Percentiles rank a stretch among this genome's conserved stretches.
Conservation (phyloP, 2,113 vertebrate genomes). For the Calonectris borealis region DNA sequence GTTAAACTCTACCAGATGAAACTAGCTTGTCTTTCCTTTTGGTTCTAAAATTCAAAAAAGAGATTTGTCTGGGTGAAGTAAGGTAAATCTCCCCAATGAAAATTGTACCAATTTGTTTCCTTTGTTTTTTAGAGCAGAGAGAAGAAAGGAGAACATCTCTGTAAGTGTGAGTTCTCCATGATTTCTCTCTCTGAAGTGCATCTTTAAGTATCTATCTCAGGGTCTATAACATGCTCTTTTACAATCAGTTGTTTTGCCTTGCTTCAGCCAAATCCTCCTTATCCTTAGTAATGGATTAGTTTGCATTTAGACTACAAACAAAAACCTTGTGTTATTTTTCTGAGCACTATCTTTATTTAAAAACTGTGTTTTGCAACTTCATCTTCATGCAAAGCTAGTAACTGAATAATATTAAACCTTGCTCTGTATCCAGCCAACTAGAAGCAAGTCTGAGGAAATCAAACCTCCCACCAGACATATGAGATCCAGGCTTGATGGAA, state of each 20-base stretch:
- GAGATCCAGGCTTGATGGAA: not conserved
- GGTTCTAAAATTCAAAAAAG: not conserved
- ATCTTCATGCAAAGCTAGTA: not conserved
- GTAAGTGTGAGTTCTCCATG: not conserved
- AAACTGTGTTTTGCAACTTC: not conserved
- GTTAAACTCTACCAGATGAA: not conserved
- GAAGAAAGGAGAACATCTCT: not conserved
- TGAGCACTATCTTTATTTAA: not conserved
- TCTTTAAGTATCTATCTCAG: not conserved
- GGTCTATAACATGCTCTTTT: not conserved
- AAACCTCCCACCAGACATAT: not conserved
- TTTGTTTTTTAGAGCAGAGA: not conserved
- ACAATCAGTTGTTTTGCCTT: not conserved
- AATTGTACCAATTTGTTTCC: not conserved
- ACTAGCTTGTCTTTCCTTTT: not conserved
- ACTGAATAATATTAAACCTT: not conserved
- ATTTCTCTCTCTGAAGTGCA: not conserved
- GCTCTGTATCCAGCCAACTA: not conserved
- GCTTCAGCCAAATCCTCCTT: not conserved
- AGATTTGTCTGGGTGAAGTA: not conserved
- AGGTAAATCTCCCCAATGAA: not conserved
- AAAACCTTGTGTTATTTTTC: not conserved
- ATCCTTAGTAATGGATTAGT: not conserved
- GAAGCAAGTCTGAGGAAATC: not conserved
- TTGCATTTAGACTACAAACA: not conserved